Base-by-base conservation (phyloP, 2,888 invertebrate species). In the Agrochola circellaris region DNA sequence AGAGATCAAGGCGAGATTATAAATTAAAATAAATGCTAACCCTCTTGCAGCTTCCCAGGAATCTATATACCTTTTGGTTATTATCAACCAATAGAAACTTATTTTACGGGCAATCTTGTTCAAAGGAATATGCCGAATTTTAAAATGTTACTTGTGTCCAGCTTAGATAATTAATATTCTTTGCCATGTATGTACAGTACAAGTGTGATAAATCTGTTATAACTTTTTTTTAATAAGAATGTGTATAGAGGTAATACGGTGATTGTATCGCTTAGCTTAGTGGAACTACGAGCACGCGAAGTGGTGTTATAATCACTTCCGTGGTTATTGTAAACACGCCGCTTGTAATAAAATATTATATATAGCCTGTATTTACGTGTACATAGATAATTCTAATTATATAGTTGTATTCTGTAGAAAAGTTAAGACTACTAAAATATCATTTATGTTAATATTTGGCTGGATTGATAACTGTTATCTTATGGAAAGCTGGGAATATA, bases 281-380 rank as follows among this genome's bases (percentile, higher is more conserved):
- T 88, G 79, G 85, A 87, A 86, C 85, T 89, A 88, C 87, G 86
- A 89, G 87, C 87, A 87, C 86, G 84, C 77, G 92, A 91, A 95
- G 95, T 96, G 96, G 93, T 96, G 95, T 96, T 96, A 89, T 96
- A 96, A 95, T 96, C 95, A 95, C 93, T 96, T 93, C 91, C 87
- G 87, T 91, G 90, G 85, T 89, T 90, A 90, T 82, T 91, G 87
- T 92, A 89, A 81, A 83, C 81, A 92, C 89, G 91, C 91, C 86
- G 93, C 93, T 95, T 94, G 89, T 93, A 91, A 84, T 87, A 81
- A 84, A 91, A 90, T 86, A 83, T 91, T 89, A 89, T 85, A 88
- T 87, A 88, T 93, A 94, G 93, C 89, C 86, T 94, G 90, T 93
- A 94, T 92, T 91, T 93, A 93, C 89, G 83, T 95, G 95, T 95